These are phyloP conservation scores for Pentalonia nigronervosa DNA, from an alignment of 1,140 invertebrate species.

Conservation along the genomic window DNA sequence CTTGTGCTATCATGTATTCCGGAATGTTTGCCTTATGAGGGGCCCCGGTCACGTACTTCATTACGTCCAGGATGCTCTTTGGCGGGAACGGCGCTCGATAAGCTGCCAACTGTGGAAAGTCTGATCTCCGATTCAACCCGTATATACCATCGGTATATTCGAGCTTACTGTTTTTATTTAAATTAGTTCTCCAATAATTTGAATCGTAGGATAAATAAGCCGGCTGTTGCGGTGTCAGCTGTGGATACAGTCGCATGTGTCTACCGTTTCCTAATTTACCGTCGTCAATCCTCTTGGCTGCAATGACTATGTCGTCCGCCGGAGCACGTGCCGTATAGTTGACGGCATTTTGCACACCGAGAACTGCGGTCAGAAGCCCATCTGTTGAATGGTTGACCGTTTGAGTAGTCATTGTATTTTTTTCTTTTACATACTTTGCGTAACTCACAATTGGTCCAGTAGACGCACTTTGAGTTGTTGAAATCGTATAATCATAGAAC, in stretches of 20 bases:
- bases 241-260: background rate
- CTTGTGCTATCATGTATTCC: constrained; percentile 29
- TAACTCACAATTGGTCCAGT: constrained; percentile 21
- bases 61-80: constrained; percentile 19
- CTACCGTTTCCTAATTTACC: background rate
- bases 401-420: background rate
- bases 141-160: background rate
- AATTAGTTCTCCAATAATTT: background rate
- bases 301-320: background rate
- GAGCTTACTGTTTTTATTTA: background rate
- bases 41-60: constrained; percentile 44
- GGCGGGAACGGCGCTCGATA: constrained; percentile 39
- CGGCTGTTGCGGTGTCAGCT: background rate
- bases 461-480: background rate
- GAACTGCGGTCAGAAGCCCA: background rate
- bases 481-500: constrained; percentile 4
- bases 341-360: background rate
- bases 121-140: constrained; percentile 31
- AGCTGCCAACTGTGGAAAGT: constrained; percentile 34
- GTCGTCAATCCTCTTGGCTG: background rate
- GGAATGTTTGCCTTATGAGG: background rate
- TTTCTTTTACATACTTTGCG: constrained; percentile 48
- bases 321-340: background rate
- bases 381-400: background rate
- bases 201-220: background rate